phyloP scores from a whole-genome alignment of 2,888 invertebrate species.

The Oxycera nigricornis region DNA sequence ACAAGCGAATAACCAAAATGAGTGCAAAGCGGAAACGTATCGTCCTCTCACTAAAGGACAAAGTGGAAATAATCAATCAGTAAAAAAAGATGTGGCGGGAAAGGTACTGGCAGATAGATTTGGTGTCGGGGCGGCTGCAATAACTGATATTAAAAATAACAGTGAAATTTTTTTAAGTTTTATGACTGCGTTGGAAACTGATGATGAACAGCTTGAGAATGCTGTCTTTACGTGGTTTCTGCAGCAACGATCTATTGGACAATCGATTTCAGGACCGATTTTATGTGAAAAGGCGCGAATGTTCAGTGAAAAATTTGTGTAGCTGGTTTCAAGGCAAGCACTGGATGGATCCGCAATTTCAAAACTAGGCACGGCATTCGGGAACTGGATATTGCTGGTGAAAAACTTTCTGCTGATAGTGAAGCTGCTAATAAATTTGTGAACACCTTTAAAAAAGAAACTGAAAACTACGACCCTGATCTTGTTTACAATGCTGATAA shows the following conservation, averaged over 20 bases:
- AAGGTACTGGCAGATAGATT: no score
- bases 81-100: no score
- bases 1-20: no score
- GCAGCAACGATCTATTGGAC: constrained; percentile 17
- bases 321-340: constrained; percentile 30
- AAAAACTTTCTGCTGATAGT: constrained; percentile 35
- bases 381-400: constrained; percentile 18
- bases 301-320: constrained; percentile 32
- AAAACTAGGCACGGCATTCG: constrained; percentile 38
- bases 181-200: no score
- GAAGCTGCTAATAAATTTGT: constrained; percentile 31
- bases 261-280: constrained; percentile 26
- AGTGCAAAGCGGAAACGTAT: no score
- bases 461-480: constrained; percentile 27
- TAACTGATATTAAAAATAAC: no score
- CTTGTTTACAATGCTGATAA: constrained; percentile 4
- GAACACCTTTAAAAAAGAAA: constrained; percentile 31
- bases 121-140: no score
- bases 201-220: no score
- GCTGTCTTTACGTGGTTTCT: no score
- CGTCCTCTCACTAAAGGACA: no score
- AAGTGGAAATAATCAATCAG: no score
- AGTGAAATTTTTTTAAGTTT: no score
- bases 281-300: constrained; percentile 37
- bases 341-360: constrained; percentile 27